phyloP scores from a whole-genome alignment of 2,113 vertebrate species.

The Pangasianodon gigas region DNA sequence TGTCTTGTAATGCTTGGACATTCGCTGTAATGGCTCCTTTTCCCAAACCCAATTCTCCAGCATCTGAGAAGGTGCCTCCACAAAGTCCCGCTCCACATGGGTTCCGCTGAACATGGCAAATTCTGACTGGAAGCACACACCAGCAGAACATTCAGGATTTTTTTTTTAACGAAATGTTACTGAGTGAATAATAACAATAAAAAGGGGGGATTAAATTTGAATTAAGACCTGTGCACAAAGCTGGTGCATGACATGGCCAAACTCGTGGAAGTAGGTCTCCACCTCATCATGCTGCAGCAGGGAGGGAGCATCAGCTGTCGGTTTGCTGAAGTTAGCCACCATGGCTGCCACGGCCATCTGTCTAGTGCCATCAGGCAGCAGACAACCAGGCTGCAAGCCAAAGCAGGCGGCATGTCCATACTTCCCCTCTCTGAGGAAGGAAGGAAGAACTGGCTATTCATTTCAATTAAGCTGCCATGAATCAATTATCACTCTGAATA shows the following conservation, averaged over 20 bases:
- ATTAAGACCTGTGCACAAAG: conserved; percentile 87
- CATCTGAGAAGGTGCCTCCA: conserved; percentile 97
- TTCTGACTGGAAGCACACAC: conserved; percentile 77
- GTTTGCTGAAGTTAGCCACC: conserved; percentile 98
- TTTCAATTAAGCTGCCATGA: not conserved
- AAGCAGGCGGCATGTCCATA: conserved; percentile 96
- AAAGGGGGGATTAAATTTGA: not conserved
- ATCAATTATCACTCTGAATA: not conserved
- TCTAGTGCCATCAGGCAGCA: conserved; percentile 76
- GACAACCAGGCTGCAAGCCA: conserved; percentile 92
- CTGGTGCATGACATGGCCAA: conserved; percentile 98
- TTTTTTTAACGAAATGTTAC: not conserved
- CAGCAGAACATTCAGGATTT: not conserved
- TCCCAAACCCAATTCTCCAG: conserved; percentile 99
- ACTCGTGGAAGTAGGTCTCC: conserved; percentile 98
- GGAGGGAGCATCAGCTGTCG: conserved; percentile 81
- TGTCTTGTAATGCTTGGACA: conserved; percentile 90
- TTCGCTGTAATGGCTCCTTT: conserved; percentile 85
- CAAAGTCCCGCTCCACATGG: conserved; percentile 93
- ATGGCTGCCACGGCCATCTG: conserved; percentile 92
- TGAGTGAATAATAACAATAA: not conserved
- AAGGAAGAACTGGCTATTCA: not conserved
- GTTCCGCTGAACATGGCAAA: conserved; percentile 98
- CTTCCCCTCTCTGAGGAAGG: conserved; percentile 85
- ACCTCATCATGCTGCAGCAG: conserved; percentile 97